Evolutionary conservation across 1,140 invertebrate species (phyloP).

Genomic region (Formica selysi): DNA sequence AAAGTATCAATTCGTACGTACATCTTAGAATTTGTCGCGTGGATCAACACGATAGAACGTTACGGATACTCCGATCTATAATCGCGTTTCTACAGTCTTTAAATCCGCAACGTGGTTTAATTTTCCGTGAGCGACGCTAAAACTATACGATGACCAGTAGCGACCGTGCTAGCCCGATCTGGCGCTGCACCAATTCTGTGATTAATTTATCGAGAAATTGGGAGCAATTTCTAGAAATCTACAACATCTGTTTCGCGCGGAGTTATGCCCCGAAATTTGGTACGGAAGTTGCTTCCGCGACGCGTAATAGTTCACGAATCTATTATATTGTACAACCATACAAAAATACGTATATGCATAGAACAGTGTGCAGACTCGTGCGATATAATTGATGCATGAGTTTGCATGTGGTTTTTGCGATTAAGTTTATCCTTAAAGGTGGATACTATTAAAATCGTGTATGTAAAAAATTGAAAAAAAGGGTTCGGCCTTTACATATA

Average conservation of each 20-base stretch:
- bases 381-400: neutral
- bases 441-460: neutral
- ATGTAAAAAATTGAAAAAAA: neutral
- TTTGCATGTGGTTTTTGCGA: neutral
- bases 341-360: conserved; percentile 3
- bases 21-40: neutral
- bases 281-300: conserved; percentile 17
- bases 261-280: conserved; percentile 30
- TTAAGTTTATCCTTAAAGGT: neutral
- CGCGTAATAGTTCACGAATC: conserved; percentile 7
- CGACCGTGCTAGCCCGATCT: neutral
- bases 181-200: conserved; percentile 28
- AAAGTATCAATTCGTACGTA: neutral
- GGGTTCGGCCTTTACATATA: neutral
- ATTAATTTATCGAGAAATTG: conserved; percentile 65
- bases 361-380: neutral
- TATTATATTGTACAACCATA: neutral
- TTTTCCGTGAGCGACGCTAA: conserved; percentile 14
- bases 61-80: too few relatives aligned
- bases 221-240: conserved; percentile 38
- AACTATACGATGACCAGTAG: neutral
- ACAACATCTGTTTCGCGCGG: conserved; percentile 60
- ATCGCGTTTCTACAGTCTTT: neutral
- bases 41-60: neutral
- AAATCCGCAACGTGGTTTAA: conserved; percentile 15